phyloP scores from a whole-genome alignment of 2,888 invertebrate species.

The Melanostoma mellinum region DNA sequence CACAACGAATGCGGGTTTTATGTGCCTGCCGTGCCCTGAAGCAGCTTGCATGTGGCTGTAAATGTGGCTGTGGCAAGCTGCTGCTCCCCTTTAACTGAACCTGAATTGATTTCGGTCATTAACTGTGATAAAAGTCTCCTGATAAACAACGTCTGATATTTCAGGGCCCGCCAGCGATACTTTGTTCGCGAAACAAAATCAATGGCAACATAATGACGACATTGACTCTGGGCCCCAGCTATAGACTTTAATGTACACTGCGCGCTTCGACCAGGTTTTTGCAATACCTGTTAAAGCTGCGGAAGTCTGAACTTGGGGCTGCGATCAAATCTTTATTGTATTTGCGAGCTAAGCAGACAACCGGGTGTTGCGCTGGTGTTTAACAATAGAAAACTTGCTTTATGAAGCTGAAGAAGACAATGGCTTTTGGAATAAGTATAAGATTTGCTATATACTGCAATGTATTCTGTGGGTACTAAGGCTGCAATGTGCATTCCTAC shows the following conservation, averaged over 20 bases:
- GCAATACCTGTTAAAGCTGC: slow-evolving; percentile 54
- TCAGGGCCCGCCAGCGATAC: slow-evolving; percentile 56
- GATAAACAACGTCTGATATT: slow-evolving; percentile 67
- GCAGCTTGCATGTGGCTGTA: slow-evolving; percentile 1
- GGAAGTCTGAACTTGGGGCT: slow-evolving; percentile 67
- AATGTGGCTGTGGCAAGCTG: not conserved
- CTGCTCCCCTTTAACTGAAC: slow-evolving; percentile 44
- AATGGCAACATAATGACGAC: slow-evolving; percentile 72
- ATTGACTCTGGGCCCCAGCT: slow-evolving; percentile 49
- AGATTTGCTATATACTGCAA: not conserved
- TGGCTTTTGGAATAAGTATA: slow-evolving; percentile 3
- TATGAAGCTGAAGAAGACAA: not conserved
- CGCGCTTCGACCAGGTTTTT: slow-evolving; percentile 12
- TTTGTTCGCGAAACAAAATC: slow-evolving; percentile 55
- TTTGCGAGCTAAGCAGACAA: slow-evolving; percentile 34
- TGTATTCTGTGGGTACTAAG: not conserved
- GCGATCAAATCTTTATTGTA: slow-evolving; percentile 68
- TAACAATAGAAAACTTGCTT: not conserved
- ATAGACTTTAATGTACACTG: slow-evolving; percentile 10
- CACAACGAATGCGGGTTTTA: slow-evolving; percentile 22
- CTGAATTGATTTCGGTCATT: slow-evolving; percentile 69
- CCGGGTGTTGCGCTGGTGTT: slow-evolving; percentile 30
- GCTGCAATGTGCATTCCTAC: not conserved
- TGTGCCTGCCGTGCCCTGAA: slow-evolving; percentile 13
- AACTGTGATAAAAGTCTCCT: slow-evolving; percentile 65